phyloP scores from a whole-genome alignment of 2,888 invertebrate species.

The Stegophylla sp. region DNA sequence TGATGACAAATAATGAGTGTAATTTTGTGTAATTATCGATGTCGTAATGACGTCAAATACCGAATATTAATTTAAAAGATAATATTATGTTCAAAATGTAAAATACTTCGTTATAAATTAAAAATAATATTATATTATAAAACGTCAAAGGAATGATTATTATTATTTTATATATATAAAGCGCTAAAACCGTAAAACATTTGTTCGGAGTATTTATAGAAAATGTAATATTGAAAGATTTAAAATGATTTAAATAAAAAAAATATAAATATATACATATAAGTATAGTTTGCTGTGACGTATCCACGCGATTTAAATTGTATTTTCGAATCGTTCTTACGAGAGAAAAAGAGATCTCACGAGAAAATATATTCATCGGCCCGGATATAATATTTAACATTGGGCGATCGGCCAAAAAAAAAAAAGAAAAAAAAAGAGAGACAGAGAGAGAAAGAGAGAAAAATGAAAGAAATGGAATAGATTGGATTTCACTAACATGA shows the following conservation, averaged over 20 bases:
- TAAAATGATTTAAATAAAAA: conserved; percentile 21
- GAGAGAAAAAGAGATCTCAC: conserved; percentile 23
- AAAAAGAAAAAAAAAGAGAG: too few relatives aligned
- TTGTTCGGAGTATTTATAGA: neutral
- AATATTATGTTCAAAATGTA: too few relatives aligned
- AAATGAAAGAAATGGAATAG: conserved; percentile 21
- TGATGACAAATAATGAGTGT: too few relatives aligned
- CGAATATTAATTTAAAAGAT: too few relatives aligned
- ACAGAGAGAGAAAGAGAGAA: neutral
- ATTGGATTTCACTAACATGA: conserved; percentile 47
- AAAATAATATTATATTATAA: neutral
- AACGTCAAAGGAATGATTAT: neutral
- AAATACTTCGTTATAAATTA: too few relatives aligned
- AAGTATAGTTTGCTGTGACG: neutral
- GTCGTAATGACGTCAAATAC: too few relatives aligned
- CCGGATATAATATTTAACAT: conserved; percentile 47
- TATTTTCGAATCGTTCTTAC: conserved; percentile 27
- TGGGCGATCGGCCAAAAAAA: conserved; percentile 49
- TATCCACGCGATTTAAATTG: conserved; percentile 38
- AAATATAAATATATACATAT: too few relatives aligned
- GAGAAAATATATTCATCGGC: conserved; percentile 52
- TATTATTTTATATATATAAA: neutral
- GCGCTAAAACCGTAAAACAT: neutral
- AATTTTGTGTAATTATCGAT: too few relatives aligned
- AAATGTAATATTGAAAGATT: conserved; percentile 40